Base-by-base conservation (phyloP, 2,113 vertebrate species). In the Turdus rufiventris region DNA sequence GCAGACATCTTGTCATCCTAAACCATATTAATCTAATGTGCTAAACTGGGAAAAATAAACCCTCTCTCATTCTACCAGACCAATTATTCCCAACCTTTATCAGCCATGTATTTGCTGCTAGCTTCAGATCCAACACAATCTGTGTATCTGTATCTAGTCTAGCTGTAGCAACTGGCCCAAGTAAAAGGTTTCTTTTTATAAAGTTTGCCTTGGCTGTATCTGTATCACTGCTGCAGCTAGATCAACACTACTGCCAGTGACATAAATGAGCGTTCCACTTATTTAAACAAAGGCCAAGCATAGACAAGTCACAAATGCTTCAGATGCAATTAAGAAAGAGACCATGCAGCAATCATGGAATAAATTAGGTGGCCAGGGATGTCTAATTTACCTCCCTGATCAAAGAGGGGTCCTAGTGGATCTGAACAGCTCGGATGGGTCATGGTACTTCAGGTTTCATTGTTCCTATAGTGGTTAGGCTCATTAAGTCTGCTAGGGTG, bases 311-410 rank as follows among this genome's bases (percentile, higher is more conserved):
- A 56, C 72, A 70, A 91, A 79, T 31, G 42, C 79, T 90, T 77
- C 47, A 72, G 62, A 77, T 42, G 58, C 42, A 85, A 85, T 95
- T 88, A 93, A 87, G 74, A 73, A 90, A 62, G 63, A 93, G 78
- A 33, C 38, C 3, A 2, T 56, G 71, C 54, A 88, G 47, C 34
- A 88, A 19, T 54, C 45, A 45, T 24, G 21, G 71, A 83, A 88
- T 24, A 24, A 65, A 43, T 61, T 53, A 31, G 16, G 42, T 79
- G 62, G 8, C 26, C 34, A 62, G 67, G 14, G 67, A 57, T 43
- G 28, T 54, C 42, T 66, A 54, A 54, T 73, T 58, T 33, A n/a
- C 9, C 29, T 61, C 23, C 16, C 17, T 66, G 71, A 40, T 68
- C 63, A 31, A 47, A 93, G 33, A 2, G 1, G 10, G 12, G 8